phyloP scores from a whole-genome alignment of 2,113 vertebrate genomes.

The Otolemur garnettii region DNA sequence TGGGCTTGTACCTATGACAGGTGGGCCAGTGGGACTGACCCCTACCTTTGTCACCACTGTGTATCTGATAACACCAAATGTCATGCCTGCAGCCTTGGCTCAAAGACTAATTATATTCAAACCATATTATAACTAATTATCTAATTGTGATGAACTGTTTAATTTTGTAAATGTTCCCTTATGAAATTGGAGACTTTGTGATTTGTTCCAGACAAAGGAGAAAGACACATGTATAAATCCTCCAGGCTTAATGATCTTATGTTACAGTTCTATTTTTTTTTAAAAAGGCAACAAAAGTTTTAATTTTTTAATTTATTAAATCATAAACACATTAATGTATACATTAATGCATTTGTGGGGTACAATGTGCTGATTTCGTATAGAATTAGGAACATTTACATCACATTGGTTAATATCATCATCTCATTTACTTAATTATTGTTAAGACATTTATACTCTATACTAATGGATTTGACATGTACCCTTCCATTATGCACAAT shows the following conservation, averaged over 20 bases:
- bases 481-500: too few species aligned
- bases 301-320: too few species aligned
- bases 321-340: too few species aligned
- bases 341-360: too few species aligned
- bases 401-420: too few species aligned
- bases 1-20: not conserved
- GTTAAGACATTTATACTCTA: too few species aligned
- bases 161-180: slow-evolving; percentile 54
- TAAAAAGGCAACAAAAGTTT: too few species aligned
- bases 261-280: not conserved
- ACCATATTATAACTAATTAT: slow-evolving; percentile 35
- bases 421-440: too few species aligned
- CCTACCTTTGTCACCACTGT: not conserved
- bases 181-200: slow-evolving; percentile 25
- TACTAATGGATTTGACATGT: too few species aligned
- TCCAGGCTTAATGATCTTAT: not conserved
- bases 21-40: not conserved
- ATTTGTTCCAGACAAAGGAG: not conserved
- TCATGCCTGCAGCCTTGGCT: not conserved
- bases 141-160: slow-evolving; percentile 58
- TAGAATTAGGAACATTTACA: too few species aligned
- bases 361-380: too few species aligned
- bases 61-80: not conserved
- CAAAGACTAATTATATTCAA: slow-evolving; percentile 11
- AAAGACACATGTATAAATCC: not conserved